phyloP scores from a whole-genome alignment of 1,140 invertebrate genomes.

The Magallana ariakensis region DNA sequence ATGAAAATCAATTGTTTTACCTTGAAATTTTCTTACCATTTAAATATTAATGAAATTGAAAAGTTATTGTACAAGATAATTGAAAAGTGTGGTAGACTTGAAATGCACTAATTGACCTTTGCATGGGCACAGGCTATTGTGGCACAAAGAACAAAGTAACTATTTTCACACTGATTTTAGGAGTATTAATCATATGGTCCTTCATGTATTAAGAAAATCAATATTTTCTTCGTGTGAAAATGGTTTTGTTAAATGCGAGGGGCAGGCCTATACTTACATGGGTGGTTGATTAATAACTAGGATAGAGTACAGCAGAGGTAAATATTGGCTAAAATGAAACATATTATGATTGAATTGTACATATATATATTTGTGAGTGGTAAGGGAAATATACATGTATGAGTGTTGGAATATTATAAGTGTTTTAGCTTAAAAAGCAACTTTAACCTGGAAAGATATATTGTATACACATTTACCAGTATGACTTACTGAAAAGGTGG shows the following conservation, averaged over 20 bases:
- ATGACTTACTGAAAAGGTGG: too few relatives aligned
- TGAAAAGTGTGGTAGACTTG: constrained; percentile 29
- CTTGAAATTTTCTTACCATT: too few relatives aligned
- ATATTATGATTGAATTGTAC: too few relatives aligned
- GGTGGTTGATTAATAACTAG: neutral
- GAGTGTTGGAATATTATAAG: too few relatives aligned
- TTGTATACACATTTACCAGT: too few relatives aligned
- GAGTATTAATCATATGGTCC: neutral
- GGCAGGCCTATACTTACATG: neutral
- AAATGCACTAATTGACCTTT: constrained; percentile 19
- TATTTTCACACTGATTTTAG: constrained; percentile 14
- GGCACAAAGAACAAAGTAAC: neutral
- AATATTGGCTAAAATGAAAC: too few relatives aligned
- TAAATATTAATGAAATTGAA: neutral
- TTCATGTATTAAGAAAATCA: neutral
- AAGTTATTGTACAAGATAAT: neutral
- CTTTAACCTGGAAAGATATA: too few relatives aligned
- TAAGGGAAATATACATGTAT: too few relatives aligned
- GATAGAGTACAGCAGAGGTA: too few relatives aligned
- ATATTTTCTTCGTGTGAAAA: neutral
- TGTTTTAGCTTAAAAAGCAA: too few relatives aligned
- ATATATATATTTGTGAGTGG: too few relatives aligned
- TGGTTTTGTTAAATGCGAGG: neutral
- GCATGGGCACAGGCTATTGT: neutral
- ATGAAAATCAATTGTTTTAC: too few relatives aligned